Evolutionary conservation across 2,888 invertebrate genomes (phyloP).

Genomic region (Hypselothyrea guttata): DNA sequence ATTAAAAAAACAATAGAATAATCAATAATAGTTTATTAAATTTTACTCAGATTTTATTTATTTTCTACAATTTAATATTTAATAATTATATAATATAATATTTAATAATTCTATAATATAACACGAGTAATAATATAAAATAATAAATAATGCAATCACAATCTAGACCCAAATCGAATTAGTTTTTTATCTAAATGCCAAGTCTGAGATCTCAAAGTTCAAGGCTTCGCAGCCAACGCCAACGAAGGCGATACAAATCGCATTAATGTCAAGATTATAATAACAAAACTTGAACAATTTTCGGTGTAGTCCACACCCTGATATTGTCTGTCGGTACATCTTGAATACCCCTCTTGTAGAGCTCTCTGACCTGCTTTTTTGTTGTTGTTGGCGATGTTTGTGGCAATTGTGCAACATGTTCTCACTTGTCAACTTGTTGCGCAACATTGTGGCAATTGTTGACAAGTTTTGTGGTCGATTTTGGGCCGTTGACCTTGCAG

Average conservation of each 20-base stretch:
- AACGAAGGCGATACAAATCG: conserved; percentile 33
- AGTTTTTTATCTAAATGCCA: conserved; percentile 19
- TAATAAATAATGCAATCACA: no score
- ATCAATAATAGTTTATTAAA: no score
- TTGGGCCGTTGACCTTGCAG: conserved; percentile 58
- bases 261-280: conserved; percentile 75
- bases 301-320: conserved; percentile 32
- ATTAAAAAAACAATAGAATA: conserved; percentile 2
- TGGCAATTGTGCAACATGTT: conserved; percentile 13
- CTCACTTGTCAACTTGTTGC: conserved; percentile 35
- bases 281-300: conserved; percentile 16
- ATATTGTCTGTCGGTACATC: conserved; percentile 18
- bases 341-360: conserved; percentile 21
- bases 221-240: conserved; percentile 24
- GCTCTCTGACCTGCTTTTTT: conserved; percentile 43
- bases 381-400: no score
- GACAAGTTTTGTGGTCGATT: conserved; percentile 51
- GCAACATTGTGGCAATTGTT: conserved; percentile 51
- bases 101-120: no score
- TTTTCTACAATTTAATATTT: no score
- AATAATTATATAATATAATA: no score
- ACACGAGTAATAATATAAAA: no score
- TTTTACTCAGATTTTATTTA: no score
- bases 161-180: conserved; percentile 9
- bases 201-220: conserved; percentile 42